phyloP scores from a whole-genome alignment of 2,113 vertebrate species.

The Petroica traversi region DNA sequence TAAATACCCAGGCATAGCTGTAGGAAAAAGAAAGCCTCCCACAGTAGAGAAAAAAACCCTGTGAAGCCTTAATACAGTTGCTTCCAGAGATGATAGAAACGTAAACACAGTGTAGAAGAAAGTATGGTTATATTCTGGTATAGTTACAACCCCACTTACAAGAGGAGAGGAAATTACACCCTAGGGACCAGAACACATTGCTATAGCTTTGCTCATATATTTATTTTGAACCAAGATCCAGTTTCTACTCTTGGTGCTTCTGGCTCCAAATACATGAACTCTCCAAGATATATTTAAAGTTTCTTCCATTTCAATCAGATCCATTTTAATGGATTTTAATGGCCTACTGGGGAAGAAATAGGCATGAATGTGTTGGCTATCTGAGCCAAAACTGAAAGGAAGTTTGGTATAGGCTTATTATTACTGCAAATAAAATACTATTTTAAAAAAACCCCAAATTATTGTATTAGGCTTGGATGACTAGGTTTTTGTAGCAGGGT shows the following conservation, averaged over 20 bases:
- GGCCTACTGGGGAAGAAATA: neutral
- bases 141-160: neutral
- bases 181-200: neutral
- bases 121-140: neutral
- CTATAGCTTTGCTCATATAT: neutral
- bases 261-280: neutral
- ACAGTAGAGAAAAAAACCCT: neutral
- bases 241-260: neutral
- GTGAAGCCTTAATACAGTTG: neutral
- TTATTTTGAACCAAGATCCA: neutral
- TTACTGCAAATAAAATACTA: neutral
- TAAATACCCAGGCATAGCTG: neutral
- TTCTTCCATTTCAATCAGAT: neutral
- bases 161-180: neutral
- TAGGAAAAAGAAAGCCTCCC: neutral
- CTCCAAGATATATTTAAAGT: neutral
- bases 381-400: neutral
- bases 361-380: neutral
- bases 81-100: neutral
- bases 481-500: neutral
- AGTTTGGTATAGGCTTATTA: neutral
- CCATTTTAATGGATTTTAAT: neutral
- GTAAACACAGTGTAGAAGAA: neutral
- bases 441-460: neutral
- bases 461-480: neutral